Conservation (phyloP, 2,113 vertebrate species). For the Cryptomyrus ogoouensis region DNA sequence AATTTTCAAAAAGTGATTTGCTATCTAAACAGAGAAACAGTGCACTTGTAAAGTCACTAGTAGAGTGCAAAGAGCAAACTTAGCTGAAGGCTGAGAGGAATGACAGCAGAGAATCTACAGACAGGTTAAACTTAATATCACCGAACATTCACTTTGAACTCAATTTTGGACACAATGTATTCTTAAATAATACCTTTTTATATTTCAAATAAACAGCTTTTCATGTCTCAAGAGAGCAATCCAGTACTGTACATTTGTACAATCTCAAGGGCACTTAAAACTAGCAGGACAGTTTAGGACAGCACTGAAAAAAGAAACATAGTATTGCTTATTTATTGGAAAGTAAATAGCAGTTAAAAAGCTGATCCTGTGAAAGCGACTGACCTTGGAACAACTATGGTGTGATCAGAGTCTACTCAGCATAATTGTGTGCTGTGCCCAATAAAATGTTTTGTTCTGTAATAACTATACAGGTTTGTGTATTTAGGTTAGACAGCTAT, state of each 20-base stretch:
- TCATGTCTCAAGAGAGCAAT: neutral
- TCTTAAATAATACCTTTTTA: neutral
- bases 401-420: neutral
- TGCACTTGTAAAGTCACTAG: neutral
- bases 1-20: neutral
- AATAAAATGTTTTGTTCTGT: neutral
- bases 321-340: neutral
- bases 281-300: neutral
- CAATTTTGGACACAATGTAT: neutral
- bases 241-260: neutral
- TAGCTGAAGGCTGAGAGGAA: neutral
- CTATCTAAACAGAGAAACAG: neutral
- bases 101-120: neutral
- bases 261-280: neutral
- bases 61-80: neutral
- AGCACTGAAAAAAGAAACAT: neutral
- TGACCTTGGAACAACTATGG: conserved; percentile 1
- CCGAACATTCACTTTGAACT: neutral
- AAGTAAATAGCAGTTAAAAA: neutral
- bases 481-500: neutral
- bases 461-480: neutral
- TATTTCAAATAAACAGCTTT: neutral
- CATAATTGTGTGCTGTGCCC: neutral
- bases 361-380: neutral
- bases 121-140: neutral